Evolutionary conservation across 2,113 vertebrate species (phyloP).

Genomic region (Python bivittatus): DNA sequence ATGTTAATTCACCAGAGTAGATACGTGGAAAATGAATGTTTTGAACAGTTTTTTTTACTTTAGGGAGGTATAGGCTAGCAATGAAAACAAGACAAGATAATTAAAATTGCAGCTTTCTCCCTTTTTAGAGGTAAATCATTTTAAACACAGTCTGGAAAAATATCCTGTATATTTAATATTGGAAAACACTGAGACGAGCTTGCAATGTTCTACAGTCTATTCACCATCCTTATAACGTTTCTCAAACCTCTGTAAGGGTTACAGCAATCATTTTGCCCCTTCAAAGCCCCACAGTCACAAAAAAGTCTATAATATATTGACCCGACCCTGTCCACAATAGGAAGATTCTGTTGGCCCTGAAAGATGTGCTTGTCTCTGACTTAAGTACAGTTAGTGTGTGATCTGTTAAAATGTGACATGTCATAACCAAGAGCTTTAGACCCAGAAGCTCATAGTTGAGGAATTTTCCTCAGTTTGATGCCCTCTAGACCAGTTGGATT

Average conservation of each 20-base stretch:
- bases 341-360: background rate
- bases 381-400: background rate
- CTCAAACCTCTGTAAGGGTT: background rate
- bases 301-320: background rate
- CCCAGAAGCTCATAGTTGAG: background rate
- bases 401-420: background rate
- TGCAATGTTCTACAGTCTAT: background rate
- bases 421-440: background rate
- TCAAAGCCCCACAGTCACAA: background rate
- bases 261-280: background rate
- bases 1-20: background rate
- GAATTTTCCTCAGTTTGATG: background rate
- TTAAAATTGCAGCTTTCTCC: background rate
- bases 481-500: background rate
- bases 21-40: constrained; percentile 9
- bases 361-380: background rate
- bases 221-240: background rate
- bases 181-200: background rate
- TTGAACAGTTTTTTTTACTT: background rate
- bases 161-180: background rate
- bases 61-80: background rate
- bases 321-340: background rate
- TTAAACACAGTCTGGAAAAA: background rate
- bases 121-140: background rate
- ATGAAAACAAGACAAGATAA: background rate